Evolutionary conservation across 2,888 invertebrate genomes (phyloP).

Genomic region (Lumbricus terrestris): DNA sequence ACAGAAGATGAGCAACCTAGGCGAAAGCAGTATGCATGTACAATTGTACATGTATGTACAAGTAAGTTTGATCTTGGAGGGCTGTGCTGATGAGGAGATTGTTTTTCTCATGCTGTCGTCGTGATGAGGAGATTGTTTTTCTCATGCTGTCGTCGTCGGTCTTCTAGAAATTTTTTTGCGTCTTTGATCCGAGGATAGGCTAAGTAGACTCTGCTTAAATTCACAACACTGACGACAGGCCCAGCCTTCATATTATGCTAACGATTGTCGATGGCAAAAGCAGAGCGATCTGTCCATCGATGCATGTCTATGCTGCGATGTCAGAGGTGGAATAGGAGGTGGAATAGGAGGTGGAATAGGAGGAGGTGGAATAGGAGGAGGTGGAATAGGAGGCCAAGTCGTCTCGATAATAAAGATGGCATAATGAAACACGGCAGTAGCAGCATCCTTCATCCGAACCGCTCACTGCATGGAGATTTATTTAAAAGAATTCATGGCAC

Average conservation of each 20-base stretch:
- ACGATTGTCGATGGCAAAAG: not conserved
- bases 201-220: slow-evolving; percentile 3
- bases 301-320: not conserved
- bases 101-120: not conserved
- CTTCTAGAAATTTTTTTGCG: not conserved
- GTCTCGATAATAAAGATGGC: not conserved
- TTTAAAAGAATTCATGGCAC: not conserved
- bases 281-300: not conserved
- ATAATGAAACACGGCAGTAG: not conserved
- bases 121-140: not conserved
- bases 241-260: not conserved
- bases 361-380: not conserved
- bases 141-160: not conserved
- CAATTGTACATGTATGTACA: no score
- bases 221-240: not conserved
- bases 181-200: not conserved
- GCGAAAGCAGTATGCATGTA: no score
- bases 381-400: not conserved
- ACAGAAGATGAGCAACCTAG: no score
- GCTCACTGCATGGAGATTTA: not conserved
- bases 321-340: not conserved
- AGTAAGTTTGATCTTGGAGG: not conserved
- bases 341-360: no score
- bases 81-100: not conserved
- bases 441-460: not conserved